Base-by-base conservation (phyloP, 2,797 vertebrate species). In the Chaetophractus vellerosus region DNA sequence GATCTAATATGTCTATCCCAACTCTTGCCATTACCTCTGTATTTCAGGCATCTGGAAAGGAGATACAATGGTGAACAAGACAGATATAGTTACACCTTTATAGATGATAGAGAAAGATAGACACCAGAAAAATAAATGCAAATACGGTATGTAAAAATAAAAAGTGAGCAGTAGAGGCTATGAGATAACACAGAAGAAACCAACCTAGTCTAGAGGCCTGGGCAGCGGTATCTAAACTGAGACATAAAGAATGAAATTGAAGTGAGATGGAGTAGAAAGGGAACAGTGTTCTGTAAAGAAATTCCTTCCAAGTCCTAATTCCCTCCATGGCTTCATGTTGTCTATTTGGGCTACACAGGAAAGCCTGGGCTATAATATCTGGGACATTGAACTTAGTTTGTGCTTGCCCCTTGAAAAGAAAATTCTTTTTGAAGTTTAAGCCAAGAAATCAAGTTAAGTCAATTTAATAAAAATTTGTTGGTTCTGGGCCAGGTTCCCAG, bases 401-500 rank as follows among this genome's bases (percentile, higher is more conserved):
- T 61, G n/a, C n/a, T 78, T 10, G 48, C 55, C 81, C 38, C 83
- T 92, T 55, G 75, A 75, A 55, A 50, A 92, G 68, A 90, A 88
- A 72, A 38, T 82, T 38, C 9, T 75, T 64, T 88, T 69, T 68
- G 41, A 94, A 88, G 41, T 84, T 93, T 50, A 90, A 1, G 66
- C 75, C n/a, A 82, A 55, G 55, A 55, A 55, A 7, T 55, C 19
- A 55, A 88, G 24, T 88, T 81, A 88, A 94, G 80, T 89, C 59
- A 88, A 79, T 78, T 63, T 88, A 90, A 3, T 75, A 38, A 84
- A 76, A 52, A 84, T 63, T 80, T 88, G 24, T 81, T 68, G 48
- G 45, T 82, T 91, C 33, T 63, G 31, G 68, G 69, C 50, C 64
- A 71, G 66, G 23, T 93, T 94, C 18, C 87, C 78, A 85, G 63